Evolutionary conservation across 2,888 invertebrate genomes (phyloP).

Genomic region (Uropetala carovei): DNA sequence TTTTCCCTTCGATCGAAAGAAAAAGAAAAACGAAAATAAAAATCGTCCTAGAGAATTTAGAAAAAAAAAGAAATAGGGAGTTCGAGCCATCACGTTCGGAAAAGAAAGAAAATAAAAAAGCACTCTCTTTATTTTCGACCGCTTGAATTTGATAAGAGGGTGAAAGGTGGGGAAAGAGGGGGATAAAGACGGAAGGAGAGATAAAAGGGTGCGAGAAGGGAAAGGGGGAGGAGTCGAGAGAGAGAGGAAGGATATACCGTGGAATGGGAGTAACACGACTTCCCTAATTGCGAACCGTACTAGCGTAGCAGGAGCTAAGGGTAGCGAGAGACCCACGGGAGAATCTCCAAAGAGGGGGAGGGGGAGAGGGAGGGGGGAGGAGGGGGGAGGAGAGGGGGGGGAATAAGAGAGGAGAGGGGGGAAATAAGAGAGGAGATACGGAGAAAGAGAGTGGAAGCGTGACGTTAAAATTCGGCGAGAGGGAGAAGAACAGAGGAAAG

Average conservation of each 20-base stretch:
- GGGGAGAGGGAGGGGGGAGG: not conserved
- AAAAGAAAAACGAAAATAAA: not conserved
- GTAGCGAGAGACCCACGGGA: not conserved
- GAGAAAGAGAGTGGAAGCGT: not conserved
- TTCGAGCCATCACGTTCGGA: not conserved
- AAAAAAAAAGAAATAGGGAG: not conserved
- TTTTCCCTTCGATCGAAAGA: not conserved
- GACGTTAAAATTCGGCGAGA: too few species aligned
- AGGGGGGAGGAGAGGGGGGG: not conserved
- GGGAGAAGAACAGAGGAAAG: too few species aligned
- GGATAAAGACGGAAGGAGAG: not conserved
- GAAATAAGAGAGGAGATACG: not conserved
- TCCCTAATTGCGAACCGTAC: constrained; percentile 55
- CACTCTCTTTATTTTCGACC: not conserved
- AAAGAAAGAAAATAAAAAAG: not conserved
- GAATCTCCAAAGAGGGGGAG: not conserved
- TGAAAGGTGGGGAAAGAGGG: not conserved
- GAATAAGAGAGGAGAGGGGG: not conserved
- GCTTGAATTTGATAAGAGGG: constrained; percentile 21
- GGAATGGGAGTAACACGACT: constrained; percentile 15
- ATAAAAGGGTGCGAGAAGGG: not conserved
- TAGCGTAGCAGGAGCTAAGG: not conserved
- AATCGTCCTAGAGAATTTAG: not conserved
- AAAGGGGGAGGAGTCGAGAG: not conserved
- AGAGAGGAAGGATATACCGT: not conserved